Conservation (phyloP, 2,113 vertebrate species). For the Tichodroma muraria region DNA sequence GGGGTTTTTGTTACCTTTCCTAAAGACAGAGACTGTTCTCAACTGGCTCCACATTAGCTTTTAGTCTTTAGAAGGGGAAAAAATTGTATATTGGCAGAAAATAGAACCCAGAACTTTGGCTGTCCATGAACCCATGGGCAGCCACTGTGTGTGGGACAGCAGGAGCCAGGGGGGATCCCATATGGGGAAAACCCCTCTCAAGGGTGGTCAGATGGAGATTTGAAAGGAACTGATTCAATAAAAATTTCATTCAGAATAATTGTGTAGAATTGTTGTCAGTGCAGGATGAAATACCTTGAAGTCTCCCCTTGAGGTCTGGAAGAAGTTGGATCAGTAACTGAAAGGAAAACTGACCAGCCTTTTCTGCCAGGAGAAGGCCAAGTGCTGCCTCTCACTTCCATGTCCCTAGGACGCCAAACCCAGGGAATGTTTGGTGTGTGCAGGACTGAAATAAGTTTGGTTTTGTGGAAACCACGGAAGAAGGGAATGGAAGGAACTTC, state of each 20-base stretch:
- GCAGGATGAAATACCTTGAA: not conserved
- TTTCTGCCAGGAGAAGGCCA: not conserved
- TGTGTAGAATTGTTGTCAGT: not conserved
- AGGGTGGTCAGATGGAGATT: not conserved
- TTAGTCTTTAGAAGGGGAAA: not conserved
- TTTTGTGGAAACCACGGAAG: not conserved
- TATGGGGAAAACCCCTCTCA: rapidly evolving
- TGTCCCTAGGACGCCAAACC: no score
- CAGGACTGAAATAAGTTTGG: not conserved
- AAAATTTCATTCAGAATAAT: not conserved
- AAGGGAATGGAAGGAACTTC: not conserved
- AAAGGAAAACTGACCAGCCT: not conserved
- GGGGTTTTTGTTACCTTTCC: not conserved
- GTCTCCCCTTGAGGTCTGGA: not conserved
- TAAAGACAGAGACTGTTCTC: not conserved
- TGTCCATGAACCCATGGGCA: rapidly evolving
- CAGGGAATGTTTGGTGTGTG: not conserved
- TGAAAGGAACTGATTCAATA: not conserved
- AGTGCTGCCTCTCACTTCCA: not conserved
- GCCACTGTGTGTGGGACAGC: not conserved
- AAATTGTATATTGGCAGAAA: not conserved
- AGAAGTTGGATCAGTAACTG: not conserved
- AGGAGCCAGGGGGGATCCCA: not conserved
- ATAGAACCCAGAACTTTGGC: not conserved
- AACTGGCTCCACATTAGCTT: not conserved